These are phyloP conservation scores for Enteromius anoplus DNA, from an alignment of 2,797 vertebrate genomes.

Conservation along the genomic window DNA sequence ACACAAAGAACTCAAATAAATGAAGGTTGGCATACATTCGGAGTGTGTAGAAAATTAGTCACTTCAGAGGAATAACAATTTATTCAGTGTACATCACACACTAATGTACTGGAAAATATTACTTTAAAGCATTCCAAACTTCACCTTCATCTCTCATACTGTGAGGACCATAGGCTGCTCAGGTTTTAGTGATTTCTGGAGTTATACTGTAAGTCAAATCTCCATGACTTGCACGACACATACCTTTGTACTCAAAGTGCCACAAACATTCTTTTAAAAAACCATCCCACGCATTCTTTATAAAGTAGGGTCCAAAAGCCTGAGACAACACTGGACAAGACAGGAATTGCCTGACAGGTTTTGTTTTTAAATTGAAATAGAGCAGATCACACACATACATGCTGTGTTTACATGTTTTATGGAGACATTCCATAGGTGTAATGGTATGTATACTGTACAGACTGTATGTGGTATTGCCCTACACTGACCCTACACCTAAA, in stretches of 20 bases:
- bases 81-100: background rate
- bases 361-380: too few relatives aligned
- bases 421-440: too few relatives aligned
- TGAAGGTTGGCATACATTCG: background rate
- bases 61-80: background rate
- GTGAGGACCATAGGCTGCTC: background rate
- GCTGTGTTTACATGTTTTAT: too few relatives aligned
- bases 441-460: too few relatives aligned
- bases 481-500: too few relatives aligned
- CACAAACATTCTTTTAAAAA: background rate
- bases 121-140: background rate
- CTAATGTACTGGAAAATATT: background rate
- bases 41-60: constrained; percentile 18
- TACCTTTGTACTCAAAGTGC: background rate
- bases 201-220: background rate
- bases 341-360: too few relatives aligned
- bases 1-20: constrained; percentile 55
- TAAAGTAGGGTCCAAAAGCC: background rate
- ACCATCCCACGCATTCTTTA: background rate
- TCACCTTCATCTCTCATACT: background rate
- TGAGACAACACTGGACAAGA: background rate
- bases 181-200: background rate
- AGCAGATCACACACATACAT: too few relatives aligned
- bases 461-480: too few relatives aligned
- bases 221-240: background rate